Evolutionary conservation across 2,888 invertebrate genomes (phyloP).

Genomic region (Acrobasis consociella): DNA sequence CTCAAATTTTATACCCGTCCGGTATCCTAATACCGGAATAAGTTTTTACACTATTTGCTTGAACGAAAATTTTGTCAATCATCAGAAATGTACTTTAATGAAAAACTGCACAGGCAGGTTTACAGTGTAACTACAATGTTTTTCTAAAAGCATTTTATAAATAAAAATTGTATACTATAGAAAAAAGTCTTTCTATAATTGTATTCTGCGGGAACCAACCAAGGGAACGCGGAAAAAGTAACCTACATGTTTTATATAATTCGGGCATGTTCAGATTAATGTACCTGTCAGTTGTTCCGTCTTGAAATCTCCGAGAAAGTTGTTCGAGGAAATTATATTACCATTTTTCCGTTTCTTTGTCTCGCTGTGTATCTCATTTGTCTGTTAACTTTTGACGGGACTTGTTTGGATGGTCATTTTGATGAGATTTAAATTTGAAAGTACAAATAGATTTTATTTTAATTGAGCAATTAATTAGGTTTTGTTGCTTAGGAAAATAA

Average conservation of each 20-base stretch:
- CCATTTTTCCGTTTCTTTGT: slow-evolving; percentile 1
- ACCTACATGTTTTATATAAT: slow-evolving; percentile 6
- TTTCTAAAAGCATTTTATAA: no score
- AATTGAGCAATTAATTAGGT: no score
- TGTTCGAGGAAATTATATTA: slow-evolving; percentile 5
- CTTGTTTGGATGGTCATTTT: background rate
- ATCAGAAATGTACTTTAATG: no score
- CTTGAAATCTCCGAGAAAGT: background rate
- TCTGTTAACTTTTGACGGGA: background rate
- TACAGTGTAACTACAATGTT: no score
- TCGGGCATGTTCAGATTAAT: slow-evolving; percentile 13
- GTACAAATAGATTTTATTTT: no score
- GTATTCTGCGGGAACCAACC: background rate
- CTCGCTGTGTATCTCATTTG: slow-evolving; percentile 1
- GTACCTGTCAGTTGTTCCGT: slow-evolving; percentile 2
- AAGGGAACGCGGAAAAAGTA: slow-evolving; percentile 3
- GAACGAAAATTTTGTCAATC: no score
- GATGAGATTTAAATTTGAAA: background rate
- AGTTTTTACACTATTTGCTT: no score
- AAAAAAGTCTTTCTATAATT: background rate
- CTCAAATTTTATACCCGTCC: no score
- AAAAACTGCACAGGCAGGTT: no score
- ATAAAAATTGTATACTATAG: no score
- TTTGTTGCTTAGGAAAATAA: no score
- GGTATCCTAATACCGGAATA: no score